Base-by-base conservation (phyloP, 2,113 vertebrate genomes). In the Anguilla rostrata region DNA sequence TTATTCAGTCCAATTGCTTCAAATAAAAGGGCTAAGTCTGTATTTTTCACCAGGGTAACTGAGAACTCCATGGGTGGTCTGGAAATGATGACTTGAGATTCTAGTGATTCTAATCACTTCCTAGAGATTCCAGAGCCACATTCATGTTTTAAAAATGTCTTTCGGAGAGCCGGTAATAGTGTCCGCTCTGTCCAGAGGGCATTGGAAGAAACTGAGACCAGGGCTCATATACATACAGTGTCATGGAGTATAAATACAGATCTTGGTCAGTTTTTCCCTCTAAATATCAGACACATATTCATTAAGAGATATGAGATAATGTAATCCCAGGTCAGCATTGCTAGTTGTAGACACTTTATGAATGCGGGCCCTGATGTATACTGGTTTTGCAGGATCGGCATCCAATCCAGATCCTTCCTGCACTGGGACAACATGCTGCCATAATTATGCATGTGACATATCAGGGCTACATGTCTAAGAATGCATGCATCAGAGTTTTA, bases 351-450 rank as follows among this genome's bases (percentile, higher is more conserved):
- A 53, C 49, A 53, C 11, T 53, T 53, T 53, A 53, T 53, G 49
- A 53, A 53, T 53, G 12, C 11, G 12, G 49, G 49, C 12, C 49
- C 49, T 12, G 12, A 53, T 53, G 49, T 14, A 14, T 11, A 9
- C 49, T 84, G 56, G 56, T 49, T 84, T 84, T 84, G 29, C 82
- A 83, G 82, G 53, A 83, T 83, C 53, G 60, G 57, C 57, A 60
- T 15, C 57, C 14, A 15, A 15, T 60, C 34, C 34, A 34, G 34
- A 34, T 34, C 34, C 57, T 60, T 60, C 57, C 60, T 66, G 57
- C 18, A 20, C 57, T 16, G 60, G 20, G 20, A 66, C 60, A 66
- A 5, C 22, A 26, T 26, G 22, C 18, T 66, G 60, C 26, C 22
- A 66, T 66, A 53, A 53, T 66, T 26, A 18, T 66, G 60, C 43